These are phyloP conservation scores for Bubo blakistoni DNA, from an alignment of 2,113 vertebrate species.

Conservation along the genomic window DNA sequence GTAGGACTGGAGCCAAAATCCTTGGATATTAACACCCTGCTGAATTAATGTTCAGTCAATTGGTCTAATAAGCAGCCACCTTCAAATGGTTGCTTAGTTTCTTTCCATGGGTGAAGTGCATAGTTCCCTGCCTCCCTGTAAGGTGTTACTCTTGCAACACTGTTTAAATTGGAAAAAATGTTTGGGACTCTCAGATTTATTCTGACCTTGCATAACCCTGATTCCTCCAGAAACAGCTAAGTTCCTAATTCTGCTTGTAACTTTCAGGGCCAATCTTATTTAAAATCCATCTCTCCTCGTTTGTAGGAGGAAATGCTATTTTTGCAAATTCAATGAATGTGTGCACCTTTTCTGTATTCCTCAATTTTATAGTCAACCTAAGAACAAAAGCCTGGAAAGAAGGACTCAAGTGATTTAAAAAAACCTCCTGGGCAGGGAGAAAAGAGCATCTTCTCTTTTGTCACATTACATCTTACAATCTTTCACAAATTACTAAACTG, in stretches of 20 bases:
- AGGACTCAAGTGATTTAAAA: background rate
- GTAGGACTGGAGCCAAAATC: background rate
- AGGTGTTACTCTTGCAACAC: background rate
- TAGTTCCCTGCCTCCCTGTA: background rate
- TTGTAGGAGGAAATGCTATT: background rate
- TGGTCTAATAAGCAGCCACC: conserved; percentile 13
- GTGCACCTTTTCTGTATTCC: background rate
- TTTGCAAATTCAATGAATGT: background rate
- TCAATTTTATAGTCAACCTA: background rate
- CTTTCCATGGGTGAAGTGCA: background rate
- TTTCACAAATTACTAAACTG: background rate
- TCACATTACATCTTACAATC: background rate
- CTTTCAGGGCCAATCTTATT: background rate
- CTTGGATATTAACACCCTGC: background rate
- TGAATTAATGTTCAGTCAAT: conserved; percentile 6
- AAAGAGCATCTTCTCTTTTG: background rate
- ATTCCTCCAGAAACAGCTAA: background rate
- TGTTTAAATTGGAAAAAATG: background rate
- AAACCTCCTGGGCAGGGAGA: background rate
- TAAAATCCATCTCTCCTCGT: background rate
- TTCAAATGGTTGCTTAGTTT: background rate
- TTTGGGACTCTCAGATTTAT: background rate
- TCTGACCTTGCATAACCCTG: background rate
- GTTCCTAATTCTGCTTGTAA: background rate
- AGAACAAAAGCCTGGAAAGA: background rate